Conservation (phyloP, 1,140 invertebrate genomes). For the Drosophila leontia region DNA sequence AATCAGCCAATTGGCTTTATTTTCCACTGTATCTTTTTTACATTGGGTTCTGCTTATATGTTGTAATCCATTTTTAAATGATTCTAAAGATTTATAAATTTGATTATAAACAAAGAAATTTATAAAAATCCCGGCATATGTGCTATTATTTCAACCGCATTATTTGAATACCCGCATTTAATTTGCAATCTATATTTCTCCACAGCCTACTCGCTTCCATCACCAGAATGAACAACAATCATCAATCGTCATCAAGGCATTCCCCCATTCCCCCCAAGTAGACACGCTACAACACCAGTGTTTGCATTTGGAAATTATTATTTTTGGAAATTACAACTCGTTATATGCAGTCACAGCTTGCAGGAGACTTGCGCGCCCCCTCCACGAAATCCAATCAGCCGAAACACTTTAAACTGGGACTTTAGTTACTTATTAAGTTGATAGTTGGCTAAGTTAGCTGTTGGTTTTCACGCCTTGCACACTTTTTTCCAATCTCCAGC, state of each 20-base stretch:
- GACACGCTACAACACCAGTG: constrained; percentile 56
- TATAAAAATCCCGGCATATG: background rate
- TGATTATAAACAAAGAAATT: no score
- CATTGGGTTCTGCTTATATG: no score
- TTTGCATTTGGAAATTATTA: constrained; percentile 35
- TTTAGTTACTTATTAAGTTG: constrained; percentile 75
- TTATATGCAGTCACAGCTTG: constrained; percentile 64
- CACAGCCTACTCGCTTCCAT: constrained; percentile 22
- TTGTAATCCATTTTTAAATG: background rate
- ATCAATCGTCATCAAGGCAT: constrained; percentile 63
- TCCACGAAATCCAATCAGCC: constrained; percentile 29
- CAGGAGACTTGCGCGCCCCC: constrained; percentile 7
- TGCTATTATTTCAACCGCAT: constrained; percentile 1
- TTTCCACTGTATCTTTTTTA: no score
- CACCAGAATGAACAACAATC: constrained; percentile 49
- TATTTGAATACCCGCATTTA: background rate
- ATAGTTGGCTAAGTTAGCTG: constrained; percentile 31
- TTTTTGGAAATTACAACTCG: constrained; percentile 76
- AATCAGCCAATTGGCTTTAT: background rate
- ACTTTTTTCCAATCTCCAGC: constrained; percentile 31
- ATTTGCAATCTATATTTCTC: background rate
- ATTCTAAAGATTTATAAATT: no score
- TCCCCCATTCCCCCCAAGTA: constrained; percentile 62
- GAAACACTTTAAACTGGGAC: constrained; percentile 63
- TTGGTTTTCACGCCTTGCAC: constrained; percentile 45